These are phyloP conservation scores for Tetragnatha versicolor DNA, from an alignment of 1,140 invertebrate species.

Conservation along the genomic window DNA sequence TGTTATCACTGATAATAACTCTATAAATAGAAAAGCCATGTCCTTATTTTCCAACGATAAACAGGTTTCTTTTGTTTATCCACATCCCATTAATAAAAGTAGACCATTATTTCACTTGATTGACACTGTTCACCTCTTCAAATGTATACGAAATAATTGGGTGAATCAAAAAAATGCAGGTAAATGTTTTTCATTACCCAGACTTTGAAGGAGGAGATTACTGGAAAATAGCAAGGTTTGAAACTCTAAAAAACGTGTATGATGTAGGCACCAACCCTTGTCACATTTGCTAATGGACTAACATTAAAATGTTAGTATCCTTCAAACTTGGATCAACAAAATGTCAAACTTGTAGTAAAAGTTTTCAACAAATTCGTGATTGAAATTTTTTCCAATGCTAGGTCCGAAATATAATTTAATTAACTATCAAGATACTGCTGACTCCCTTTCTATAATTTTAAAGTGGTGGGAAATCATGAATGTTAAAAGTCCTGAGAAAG, in stretches of 20 bases:
- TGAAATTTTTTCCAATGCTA: neutral
- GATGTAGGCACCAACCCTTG: neutral
- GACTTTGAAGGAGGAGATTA: neutral
- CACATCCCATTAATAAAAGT: neutral
- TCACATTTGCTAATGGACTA: slow-evolving; percentile 11
- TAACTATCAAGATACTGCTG: neutral
- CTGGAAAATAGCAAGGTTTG: neutral
- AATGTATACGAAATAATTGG: slow-evolving; percentile 40
- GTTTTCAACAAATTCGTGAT: neutral
- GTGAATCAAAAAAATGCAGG: slow-evolving; percentile 19
- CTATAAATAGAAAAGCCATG: slow-evolving; percentile 56
- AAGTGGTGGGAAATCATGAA: slow-evolving; percentile 6
- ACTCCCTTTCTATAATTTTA: neutral
- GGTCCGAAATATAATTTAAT: neutral
- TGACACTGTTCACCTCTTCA: slow-evolving; percentile 21
- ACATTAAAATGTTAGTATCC: neutral
- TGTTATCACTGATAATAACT: slow-evolving; percentile 55
- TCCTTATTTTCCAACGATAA: slow-evolving; percentile 32
- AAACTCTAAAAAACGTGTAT: neutral
- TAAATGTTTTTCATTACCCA: neutral
- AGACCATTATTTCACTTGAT: slow-evolving; percentile 23
- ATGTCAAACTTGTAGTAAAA: slow-evolving; percentile 9
- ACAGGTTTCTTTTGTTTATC: neutral
- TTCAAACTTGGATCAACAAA: neutral
- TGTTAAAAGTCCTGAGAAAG: slow-evolving; percentile 3